Evolutionary conservation across 2,888 invertebrate genomes (phyloP).

Genomic region (Phytoseiulus persimilis): DNA sequence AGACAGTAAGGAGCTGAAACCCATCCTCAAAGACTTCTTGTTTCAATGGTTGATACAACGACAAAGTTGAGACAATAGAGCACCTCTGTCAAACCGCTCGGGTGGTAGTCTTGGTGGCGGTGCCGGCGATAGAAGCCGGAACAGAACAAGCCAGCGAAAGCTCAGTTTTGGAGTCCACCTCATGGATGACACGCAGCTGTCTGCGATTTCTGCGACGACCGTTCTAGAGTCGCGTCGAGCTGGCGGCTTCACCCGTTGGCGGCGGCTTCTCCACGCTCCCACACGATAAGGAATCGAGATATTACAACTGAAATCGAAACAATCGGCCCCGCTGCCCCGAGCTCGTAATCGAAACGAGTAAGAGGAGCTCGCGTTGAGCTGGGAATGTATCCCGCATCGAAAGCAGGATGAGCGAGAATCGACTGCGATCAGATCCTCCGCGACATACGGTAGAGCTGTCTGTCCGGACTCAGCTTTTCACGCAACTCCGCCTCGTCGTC

Average conservation of each 20-base stretch:
- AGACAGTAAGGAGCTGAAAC: background rate
- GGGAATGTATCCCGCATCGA: too few species aligned
- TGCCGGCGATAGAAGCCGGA: background rate
- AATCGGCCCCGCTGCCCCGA: too few species aligned
- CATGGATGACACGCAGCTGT: background rate
- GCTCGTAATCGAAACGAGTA: too few species aligned
- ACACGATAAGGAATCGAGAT: too few species aligned
- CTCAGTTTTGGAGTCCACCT: background rate
- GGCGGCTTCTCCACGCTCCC: too few species aligned
- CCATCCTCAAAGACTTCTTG: background rate
- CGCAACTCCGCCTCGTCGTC: too few species aligned
- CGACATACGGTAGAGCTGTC: too few species aligned
- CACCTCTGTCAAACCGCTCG: background rate
- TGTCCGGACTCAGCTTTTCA: too few species aligned
- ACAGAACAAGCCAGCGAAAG: background rate
- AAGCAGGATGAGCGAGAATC: too few species aligned
- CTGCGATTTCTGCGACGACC: background rate
- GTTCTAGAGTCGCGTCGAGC: background rate
- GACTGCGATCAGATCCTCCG: too few species aligned
- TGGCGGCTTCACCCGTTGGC: background rate
- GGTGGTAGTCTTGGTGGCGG: background rate
- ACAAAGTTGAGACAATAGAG: background rate
- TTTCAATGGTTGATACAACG: background rate
- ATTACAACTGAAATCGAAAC: too few species aligned
- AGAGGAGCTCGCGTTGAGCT: too few species aligned